These are phyloP conservation scores for Panagrolaimus sp. DNA, from an alignment of 1,140 invertebrate species.

Conservation along the genomic window DNA sequence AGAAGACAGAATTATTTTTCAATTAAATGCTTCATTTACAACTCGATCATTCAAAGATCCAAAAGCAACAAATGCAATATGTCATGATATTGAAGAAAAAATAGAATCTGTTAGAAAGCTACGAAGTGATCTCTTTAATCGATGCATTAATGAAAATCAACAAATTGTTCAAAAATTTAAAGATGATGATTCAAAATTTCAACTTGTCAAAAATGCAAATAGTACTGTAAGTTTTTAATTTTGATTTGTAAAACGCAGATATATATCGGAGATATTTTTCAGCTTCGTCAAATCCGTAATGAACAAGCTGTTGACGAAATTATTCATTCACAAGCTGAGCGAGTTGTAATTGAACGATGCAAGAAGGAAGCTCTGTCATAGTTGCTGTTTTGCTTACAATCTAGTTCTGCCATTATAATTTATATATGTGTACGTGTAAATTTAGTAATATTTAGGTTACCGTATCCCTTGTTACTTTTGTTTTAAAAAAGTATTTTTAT, in stretches of 20 bases:
- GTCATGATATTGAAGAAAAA: slow-evolving; percentile 33
- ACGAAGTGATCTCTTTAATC: slow-evolving; percentile 8
- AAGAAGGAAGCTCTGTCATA: slow-evolving; percentile 27
- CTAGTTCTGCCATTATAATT: neutral
- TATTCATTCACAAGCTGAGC: slow-evolving; percentile 29
- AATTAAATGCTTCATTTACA: slow-evolving; percentile 41
- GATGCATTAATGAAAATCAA: slow-evolving; percentile 5
- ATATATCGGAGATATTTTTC: too few relatives aligned
- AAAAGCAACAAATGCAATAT: slow-evolving; percentile 23
- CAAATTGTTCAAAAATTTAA: neutral
- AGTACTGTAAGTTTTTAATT: slow-evolving; percentile 24
- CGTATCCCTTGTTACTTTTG: neutral
- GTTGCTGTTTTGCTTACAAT: too few relatives aligned
- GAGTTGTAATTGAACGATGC: slow-evolving; percentile 33
- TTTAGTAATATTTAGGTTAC: neutral
- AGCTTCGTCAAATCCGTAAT: slow-evolving; percentile 32
- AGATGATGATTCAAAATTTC: slow-evolving; percentile 4
- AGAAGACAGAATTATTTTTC: slow-evolving; percentile 38
- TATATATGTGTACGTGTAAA: too few relatives aligned
- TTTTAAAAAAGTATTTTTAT: neutral
- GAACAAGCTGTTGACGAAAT: slow-evolving; percentile 36
- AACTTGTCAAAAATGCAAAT: slow-evolving; percentile 22
- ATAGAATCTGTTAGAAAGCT: slow-evolving; percentile 1
- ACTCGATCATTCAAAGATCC: slow-evolving; percentile 30
- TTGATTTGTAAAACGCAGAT: too few relatives aligned